Evolutionary conservation across 35 echinoderm and acorn worm genomes (phyloP), one percentile per base, ranked within the genome.

Genomic region (Ophiothrix spiculata): DNA sequence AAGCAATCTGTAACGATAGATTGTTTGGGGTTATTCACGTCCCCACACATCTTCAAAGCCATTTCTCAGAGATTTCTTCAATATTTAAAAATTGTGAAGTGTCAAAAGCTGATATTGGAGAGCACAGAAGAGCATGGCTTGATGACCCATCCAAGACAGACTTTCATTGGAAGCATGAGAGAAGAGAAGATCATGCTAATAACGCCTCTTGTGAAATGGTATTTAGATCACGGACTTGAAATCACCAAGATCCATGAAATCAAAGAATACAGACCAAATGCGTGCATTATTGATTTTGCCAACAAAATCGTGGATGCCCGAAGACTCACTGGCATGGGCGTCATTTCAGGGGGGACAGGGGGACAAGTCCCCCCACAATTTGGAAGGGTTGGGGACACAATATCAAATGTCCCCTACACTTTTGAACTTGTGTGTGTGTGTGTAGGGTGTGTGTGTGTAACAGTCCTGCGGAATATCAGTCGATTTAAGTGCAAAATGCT

Each of bases 181-280:
- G n/a, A n/a, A n/a, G n/a, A n/a, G n/a, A n/a, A n/a, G n/a, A n/a
- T n/a, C n/a, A n/a, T n/a, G n/a, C n/a, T n/a, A n/a, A n/a, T n/a
- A n/a, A n/a, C n/a, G 34, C 85, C 85, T 42, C 39, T 87, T 14
- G n/a, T 87, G 0, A 36, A 14, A 45, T 87, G 85, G 85, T 87
- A 87, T 33, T 8, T 87, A 0, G 39, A 79, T 0, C 38, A 87
- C 33, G 85, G 85, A 13, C 36, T 87, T 0, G 76, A 46, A 19
- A 40, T 81, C 12, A 16, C 38, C 36, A 28, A 87, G 25, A 80
- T 81, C 34, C 35, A 79, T 15, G 28, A 85, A 17, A 8, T 60
- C 35, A 21, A 34, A 19, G 31, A 85, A 15, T 29, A 74, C 56
- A 11, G 29, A 3, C 74, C 3, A 81, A n/a, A n/a, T n/a, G n/a